Conservation (phyloP, 2,888 invertebrate species). For the Pantelozetes paolii region DNA sequence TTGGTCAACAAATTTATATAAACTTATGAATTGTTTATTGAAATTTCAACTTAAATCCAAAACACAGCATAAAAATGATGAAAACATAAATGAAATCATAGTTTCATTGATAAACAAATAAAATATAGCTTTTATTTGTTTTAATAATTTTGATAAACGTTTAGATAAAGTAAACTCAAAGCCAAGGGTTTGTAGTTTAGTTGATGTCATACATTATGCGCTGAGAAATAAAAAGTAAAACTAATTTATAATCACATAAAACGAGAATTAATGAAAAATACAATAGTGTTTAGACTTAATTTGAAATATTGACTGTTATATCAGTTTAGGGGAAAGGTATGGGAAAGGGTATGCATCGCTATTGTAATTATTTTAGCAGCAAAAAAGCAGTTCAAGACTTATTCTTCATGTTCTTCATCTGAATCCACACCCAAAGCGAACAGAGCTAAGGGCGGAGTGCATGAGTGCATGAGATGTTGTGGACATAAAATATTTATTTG, state of each 20-base stretch:
- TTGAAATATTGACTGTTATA: slow-evolving; percentile 22
- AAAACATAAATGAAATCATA: no score
- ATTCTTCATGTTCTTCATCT: slow-evolving; percentile 15
- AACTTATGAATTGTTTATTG: no score
- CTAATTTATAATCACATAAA: slow-evolving; percentile 15
- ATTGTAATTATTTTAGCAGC: slow-evolving; percentile 35
- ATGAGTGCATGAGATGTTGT: slow-evolving; percentile 30
- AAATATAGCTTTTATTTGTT: no score
- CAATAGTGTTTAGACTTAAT: slow-evolving; percentile 6
- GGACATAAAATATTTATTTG: slow-evolving; percentile 26
- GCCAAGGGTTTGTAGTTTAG: neutral
- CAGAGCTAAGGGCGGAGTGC: slow-evolving; percentile 32
- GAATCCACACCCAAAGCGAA: slow-evolving; percentile 33
- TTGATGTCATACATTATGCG: neutral
- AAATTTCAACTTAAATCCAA: no score
- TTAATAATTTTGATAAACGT: no score
- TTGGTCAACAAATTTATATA: no score
- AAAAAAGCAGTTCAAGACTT: slow-evolving; percentile 18
- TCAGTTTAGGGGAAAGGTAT: slow-evolving; percentile 7
- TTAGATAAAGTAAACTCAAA: neutral
- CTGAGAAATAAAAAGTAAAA: neutral
- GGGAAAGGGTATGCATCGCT: slow-evolving; percentile 3
- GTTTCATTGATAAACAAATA: neutral
- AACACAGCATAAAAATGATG: no score
- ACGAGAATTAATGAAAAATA: slow-evolving; percentile 28